A percentile compares a stretch with the other conserved stretches of the same genome.
phyloP scores from a whole-genome alignment of 2,797 vertebrate genomes.

The Geotrypetes seraphini region DNA sequence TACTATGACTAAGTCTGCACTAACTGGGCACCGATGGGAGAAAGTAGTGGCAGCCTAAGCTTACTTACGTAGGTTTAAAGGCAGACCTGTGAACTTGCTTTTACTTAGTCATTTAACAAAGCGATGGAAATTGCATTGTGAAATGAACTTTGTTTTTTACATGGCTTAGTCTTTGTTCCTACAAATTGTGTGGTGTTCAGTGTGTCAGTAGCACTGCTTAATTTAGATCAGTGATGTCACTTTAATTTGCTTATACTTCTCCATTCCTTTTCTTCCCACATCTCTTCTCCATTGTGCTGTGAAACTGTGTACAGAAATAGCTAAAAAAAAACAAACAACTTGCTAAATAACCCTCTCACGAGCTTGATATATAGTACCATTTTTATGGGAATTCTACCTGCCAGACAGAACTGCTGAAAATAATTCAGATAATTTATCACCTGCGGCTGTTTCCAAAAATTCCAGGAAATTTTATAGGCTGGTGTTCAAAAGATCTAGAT shows the following conservation, averaged over 20 bases:
- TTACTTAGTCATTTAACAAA: too few species aligned
- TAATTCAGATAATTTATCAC: conserved; percentile 16
- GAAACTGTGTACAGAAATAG: conserved; percentile 59
- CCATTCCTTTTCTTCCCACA: conserved; percentile 51
- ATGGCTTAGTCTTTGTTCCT: conserved; percentile 53
- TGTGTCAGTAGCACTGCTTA: conserved; percentile 29
- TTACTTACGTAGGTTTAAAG: too few species aligned
- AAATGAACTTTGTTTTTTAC: conserved; percentile 63
- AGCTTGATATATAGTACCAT: conserved; percentile 31
- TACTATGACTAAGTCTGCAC: too few species aligned
- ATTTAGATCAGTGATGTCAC: conserved; percentile 42
- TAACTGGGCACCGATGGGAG: too few species aligned
- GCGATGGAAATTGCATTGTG: conserved; percentile 47
- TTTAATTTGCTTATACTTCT: conserved; percentile 49
- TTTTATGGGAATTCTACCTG: conserved; percentile 40
- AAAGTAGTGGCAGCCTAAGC: too few species aligned
- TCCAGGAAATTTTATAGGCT: too few species aligned
- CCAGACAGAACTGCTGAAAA: conserved; percentile 27
- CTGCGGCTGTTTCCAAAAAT: too few species aligned
- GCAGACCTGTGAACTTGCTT: too few species aligned
- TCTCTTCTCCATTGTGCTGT: conserved; percentile 62
- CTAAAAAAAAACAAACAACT: conserved; percentile 57
- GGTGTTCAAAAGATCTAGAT: too few species aligned
- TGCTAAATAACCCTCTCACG: conserved; percentile 75
- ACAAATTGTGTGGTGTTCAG: conserved; percentile 40